A percentile compares a stretch with the other conserved stretches of the same genome.
phyloP scores from a whole-genome alignment of 2,113 vertebrate species.

The Pogona vitticeps region DNA sequence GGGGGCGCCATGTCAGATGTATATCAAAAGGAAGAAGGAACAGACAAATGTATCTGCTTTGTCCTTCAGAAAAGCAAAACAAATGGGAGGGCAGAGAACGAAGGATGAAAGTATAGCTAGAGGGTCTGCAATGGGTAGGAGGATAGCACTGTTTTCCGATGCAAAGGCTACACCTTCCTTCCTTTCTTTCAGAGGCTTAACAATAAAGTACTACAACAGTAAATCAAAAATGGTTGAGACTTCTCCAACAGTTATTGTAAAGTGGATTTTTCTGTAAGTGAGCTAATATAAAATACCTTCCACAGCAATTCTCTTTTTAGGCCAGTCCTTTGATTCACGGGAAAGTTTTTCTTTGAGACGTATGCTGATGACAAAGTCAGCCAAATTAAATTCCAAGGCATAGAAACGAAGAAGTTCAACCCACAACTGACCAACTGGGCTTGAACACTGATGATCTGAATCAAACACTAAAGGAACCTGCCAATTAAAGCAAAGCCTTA shows the following conservation, averaged over 20 bases:
- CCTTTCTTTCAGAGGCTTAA: not conserved
- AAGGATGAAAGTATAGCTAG: not conserved
- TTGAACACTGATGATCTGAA: slow-evolving; percentile 63
- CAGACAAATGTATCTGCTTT: not conserved
- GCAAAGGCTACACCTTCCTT: not conserved
- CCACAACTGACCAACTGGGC: slow-evolving; percentile 87
- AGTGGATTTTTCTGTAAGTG: not conserved
- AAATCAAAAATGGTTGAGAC: not conserved
- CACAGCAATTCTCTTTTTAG: slow-evolving; percentile 91
- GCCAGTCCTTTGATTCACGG: slow-evolving; percentile 93
- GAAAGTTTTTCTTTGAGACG: slow-evolving; percentile 82
- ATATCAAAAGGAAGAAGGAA: not conserved
- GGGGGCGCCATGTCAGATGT: too few relatives aligned
- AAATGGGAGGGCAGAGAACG: not conserved
- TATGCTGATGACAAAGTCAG: slow-evolving; percentile 88
- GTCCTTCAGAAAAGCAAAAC: not conserved
- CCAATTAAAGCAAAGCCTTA: slow-evolving; percentile 58
- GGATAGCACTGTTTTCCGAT: not conserved
- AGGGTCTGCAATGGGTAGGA: not conserved
- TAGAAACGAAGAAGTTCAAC: slow-evolving; percentile 94
- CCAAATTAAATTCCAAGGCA: slow-evolving; percentile 88
- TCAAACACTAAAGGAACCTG: slow-evolving; percentile 85
- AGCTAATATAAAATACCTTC: slow-evolving; percentile 80
- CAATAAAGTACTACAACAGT: not conserved
- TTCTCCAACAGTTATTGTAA: not conserved